Conservation (phyloP, 1,140 invertebrate genomes). For the Galleria mellonella region DNA sequence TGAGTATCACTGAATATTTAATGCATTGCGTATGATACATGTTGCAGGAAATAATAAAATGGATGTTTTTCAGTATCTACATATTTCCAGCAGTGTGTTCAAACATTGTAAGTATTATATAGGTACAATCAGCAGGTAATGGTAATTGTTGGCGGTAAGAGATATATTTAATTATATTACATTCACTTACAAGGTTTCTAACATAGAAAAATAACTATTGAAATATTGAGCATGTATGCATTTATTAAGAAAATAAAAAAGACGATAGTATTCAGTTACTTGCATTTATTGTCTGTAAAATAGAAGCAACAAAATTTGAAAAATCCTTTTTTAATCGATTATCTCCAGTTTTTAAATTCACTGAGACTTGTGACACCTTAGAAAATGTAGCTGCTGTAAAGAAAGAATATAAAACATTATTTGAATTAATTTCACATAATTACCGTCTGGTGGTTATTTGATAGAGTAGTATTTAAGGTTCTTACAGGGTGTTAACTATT, state of each 20-base stretch:
- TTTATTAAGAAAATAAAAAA: constrained; percentile 2
- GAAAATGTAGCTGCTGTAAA: constrained; percentile 79
- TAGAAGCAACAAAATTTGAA: constrained; percentile 76
- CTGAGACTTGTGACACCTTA: constrained; percentile 78
- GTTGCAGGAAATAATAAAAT: constrained; percentile 25
- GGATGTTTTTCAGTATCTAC: constrained; percentile 60
- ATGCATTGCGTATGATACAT: background rate
- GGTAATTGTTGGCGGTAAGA: too few relatives aligned
- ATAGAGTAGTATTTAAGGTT: too few relatives aligned
- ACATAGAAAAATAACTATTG: too few relatives aligned
- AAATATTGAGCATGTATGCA: constrained; percentile 26
- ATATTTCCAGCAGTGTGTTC: constrained; percentile 1
- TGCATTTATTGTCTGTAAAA: constrained; percentile 69
- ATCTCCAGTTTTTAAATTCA: constrained; percentile 79
- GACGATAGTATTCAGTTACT: constrained; percentile 6
- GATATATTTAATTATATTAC: too few relatives aligned
- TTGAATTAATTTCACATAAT: too few relatives aligned
- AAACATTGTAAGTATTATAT: constrained; percentile 13
- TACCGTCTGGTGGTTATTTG: too few relatives aligned
- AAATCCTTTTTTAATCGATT: constrained; percentile 80
- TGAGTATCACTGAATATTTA: background rate
- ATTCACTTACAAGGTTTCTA: too few relatives aligned
- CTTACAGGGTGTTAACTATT: too few relatives aligned
- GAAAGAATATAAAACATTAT: constrained; percentile 13
- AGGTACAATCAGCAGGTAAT: too few relatives aligned